Evolutionary conservation across 2,888 invertebrate species (phyloP), one percentile per base, ranked within the genome.

Genomic region (Rhopalosiphum nymphaeae): DNA sequence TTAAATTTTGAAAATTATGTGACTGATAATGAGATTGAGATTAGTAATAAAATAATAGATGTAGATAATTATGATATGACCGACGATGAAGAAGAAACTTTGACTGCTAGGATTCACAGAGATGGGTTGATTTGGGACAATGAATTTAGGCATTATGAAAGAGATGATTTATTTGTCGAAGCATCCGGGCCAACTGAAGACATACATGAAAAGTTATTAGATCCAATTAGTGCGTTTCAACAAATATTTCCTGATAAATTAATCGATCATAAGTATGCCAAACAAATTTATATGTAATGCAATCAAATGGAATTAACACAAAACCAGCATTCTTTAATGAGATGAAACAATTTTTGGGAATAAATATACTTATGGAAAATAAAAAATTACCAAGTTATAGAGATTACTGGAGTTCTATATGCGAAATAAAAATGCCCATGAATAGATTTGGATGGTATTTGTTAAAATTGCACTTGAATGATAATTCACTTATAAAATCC

Each of bases 321-420:
- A 84, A 84, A 87, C 67, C 93, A 87, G 46, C 57, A 29, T n/a
- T 42, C n/a, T 53, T 36, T 36, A 42, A 61, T 46, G 89, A 93
- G 46, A 61, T 93, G 57, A 93, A 93, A 44, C 26, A 49, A 25
- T 93, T 93, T 67, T 87, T 93, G 16, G 61, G 57, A n/a, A 88
- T 93, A 26, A 93, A 93, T 89, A 36, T 93, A 49, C 10, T 93
- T 11, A 93, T 93, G 93, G 90, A 90, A 21, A 93, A 90, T 26
- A 87, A 93, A 61, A 87, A 67, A 88, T 49, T 93, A 46, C 93
- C 93, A 42, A 44, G 61, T 57, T 53, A 53, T 53, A 88, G 78
- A 53, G 89, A 93, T 89, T 89, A 89, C 11, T 92, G 88, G 89
- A 56, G 86, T 61, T 56, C 89, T 3, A 78, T 67, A 57, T 16